Percentiles rank a stretch among this genome's conserved stretches.
Conservation (phyloP, 30 jellyfish, hydroid and myxozoan species). For the Hydra vulgaris region DNA sequence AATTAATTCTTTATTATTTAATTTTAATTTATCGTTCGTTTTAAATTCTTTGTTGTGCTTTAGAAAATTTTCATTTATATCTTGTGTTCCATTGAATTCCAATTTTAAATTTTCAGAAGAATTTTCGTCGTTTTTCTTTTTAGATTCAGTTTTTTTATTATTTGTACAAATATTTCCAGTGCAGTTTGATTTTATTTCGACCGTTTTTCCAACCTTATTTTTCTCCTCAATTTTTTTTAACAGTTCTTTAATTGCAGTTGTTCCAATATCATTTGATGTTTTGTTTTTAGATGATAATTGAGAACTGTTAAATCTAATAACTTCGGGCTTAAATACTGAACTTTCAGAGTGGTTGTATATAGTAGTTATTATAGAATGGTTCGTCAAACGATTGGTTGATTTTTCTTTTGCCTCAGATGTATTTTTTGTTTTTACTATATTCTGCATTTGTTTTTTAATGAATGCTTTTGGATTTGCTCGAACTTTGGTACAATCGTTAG, state of each 20-base stretch:
- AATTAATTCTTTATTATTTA: too few relatives aligned
- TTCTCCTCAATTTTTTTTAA: background rate
- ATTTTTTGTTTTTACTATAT: background rate
- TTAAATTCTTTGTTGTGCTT: background rate
- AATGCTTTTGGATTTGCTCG: background rate
- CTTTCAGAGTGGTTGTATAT: background rate
- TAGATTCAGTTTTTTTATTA: background rate
- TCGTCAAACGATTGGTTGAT: background rate
- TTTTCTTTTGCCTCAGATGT: slow-evolving; percentile 8
- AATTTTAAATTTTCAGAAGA: too few relatives aligned
- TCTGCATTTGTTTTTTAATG: background rate
- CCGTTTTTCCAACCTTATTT: background rate
- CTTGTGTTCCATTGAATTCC: background rate
- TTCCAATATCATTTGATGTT: background rate
- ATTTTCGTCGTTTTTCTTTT: background rate
- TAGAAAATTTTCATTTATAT: background rate
- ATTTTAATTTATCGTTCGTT: too few relatives aligned
- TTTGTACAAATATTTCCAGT: background rate
- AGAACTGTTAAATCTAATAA: too few relatives aligned
- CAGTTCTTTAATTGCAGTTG: background rate
- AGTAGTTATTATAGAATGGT: too few relatives aligned
- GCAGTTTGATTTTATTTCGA: background rate
- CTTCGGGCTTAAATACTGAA: background rate
- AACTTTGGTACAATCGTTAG: background rate
- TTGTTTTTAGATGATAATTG: background rate